A percentile compares a stretch with the other conserved stretches of the same genome.
These are phyloP conservation scores for Hypercompe scribonia DNA, from an alignment of 2,888 invertebrate genomes.

Conservation along the genomic window DNA sequence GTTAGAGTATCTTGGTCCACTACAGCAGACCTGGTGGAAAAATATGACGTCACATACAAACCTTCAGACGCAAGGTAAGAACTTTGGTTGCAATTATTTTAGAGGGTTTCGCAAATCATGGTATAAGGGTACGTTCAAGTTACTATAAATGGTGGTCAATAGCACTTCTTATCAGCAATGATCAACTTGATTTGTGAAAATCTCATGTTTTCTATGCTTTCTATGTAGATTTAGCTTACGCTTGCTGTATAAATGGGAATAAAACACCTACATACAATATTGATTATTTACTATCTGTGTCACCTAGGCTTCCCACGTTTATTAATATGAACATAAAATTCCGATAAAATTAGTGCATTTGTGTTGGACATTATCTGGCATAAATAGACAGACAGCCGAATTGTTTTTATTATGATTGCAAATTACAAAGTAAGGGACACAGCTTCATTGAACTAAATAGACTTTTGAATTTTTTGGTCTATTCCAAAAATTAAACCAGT, in stretches of 20 bases:
- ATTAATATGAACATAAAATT: no score
- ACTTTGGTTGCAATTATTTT: slow-evolving; percentile 28
- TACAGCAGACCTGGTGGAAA: slow-evolving; percentile 92
- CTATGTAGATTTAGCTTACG: slow-evolving; percentile 11
- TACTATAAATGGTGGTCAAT: neutral
- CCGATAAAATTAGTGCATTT: no score
- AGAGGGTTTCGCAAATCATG: slow-evolving; percentile 13
- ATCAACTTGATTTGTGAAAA: slow-evolving; percentile 32
- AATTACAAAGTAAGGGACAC: no score
- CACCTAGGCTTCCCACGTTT: no score
- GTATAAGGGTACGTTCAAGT: neutral
- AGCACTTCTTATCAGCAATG: neutral
- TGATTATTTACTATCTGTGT: neutral
- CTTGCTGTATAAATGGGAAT: neutral
- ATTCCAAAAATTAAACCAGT: no score
- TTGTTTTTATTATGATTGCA: no score
- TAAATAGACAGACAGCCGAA: no score
- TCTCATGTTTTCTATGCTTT: slow-evolving; percentile 31
- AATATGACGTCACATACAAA: slow-evolving; percentile 96
- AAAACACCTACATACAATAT: neutral
- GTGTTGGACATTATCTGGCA: no score
- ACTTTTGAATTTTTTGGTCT: no score
- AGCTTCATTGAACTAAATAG: no score
- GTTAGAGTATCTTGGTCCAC: slow-evolving; percentile 96
- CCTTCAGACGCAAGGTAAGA: slow-evolving; percentile 96